These are phyloP conservation scores for Salminus brasiliensis DNA, from an alignment of 2,113 vertebrate species.

Conservation along the genomic window DNA sequence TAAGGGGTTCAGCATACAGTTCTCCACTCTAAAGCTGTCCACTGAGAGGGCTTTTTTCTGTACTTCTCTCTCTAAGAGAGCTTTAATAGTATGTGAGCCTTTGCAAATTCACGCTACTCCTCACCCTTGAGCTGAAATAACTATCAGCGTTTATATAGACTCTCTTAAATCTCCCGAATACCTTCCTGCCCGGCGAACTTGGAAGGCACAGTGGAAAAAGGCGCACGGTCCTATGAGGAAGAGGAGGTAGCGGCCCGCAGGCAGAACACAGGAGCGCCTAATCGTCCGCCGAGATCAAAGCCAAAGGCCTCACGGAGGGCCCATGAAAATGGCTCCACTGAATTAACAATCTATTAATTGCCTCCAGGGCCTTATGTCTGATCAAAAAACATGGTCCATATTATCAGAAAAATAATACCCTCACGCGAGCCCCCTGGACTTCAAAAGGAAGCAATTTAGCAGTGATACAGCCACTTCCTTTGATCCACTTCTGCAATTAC, in stretches of 20 bases:
- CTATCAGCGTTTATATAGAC: slow-evolving; percentile 73
- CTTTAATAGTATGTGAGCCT: slow-evolving; percentile 66
- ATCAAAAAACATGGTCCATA: slow-evolving; percentile 73
- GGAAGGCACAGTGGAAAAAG: slow-evolving; percentile 76
- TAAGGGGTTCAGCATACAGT: slow-evolving; percentile 40
- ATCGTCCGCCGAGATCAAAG: slow-evolving; percentile 75
- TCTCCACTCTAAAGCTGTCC: slow-evolving; percentile 54
- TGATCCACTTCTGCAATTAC: slow-evolving; percentile 74
- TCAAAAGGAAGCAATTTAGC: slow-evolving; percentile 70
- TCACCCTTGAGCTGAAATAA: slow-evolving; percentile 76
- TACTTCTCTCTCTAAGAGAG: slow-evolving; percentile 29
- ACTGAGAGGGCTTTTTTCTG: slow-evolving; percentile 10
- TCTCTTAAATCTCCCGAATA: slow-evolving; percentile 78
- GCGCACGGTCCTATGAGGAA: slow-evolving; percentile 64
- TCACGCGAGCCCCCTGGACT: slow-evolving; percentile 61
- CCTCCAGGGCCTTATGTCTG: slow-evolving; percentile 58
- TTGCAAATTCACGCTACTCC: slow-evolving; percentile 68
- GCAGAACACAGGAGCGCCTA: slow-evolving; percentile 62
- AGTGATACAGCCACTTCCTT: slow-evolving; percentile 62
- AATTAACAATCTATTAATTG: slow-evolving; percentile 76
- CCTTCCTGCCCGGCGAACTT: slow-evolving; percentile 77
- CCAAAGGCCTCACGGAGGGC: slow-evolving; percentile 62
- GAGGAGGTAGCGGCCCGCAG: slow-evolving; percentile 63
- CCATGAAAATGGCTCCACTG: slow-evolving; percentile 69
- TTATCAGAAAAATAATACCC: slow-evolving; percentile 74